These are phyloP conservation scores for Ailurus styani DNA, from an alignment of 2,113 vertebrate genomes.

Conservation along the genomic window DNA sequence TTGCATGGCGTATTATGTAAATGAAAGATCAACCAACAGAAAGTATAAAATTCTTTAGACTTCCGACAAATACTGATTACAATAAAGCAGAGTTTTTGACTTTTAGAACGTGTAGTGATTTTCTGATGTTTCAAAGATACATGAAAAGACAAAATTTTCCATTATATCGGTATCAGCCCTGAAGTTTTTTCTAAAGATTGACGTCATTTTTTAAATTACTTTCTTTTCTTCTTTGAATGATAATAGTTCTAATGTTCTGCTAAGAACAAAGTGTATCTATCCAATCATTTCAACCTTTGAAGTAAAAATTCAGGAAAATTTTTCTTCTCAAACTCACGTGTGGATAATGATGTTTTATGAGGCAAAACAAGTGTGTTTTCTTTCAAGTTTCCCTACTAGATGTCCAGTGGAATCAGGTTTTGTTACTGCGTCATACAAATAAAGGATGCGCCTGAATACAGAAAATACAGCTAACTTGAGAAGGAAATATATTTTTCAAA, in stretches of 20 bases:
- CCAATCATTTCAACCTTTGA: not conserved
- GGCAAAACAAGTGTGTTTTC: not conserved
- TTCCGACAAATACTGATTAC: not conserved
- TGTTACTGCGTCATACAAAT: not conserved
- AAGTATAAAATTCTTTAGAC: not conserved
- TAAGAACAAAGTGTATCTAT: not conserved
- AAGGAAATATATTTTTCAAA: constrained; percentile 17
- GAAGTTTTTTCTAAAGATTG: not conserved
- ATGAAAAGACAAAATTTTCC: not conserved
- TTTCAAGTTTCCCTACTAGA: not conserved
- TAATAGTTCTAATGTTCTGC: not conserved
- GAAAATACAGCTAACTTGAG: not conserved
- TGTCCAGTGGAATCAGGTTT: not conserved
- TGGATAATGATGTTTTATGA: not conserved
- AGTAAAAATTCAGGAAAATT: constrained; percentile 5
- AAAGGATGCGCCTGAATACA: not conserved
- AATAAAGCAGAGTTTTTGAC: not conserved
- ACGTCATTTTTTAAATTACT: not conserved
- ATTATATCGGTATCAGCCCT: not conserved
- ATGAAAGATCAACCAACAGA: not conserved
- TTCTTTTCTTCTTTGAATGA: not conserved
- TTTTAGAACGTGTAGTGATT: not conserved
- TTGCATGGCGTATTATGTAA: not conserved
- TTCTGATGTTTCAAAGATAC: constrained; percentile 1
- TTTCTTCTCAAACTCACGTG: not conserved